phyloP scores from a whole-genome alignment of 1,140 invertebrate genomes.

The Ephestia elutella region DNA sequence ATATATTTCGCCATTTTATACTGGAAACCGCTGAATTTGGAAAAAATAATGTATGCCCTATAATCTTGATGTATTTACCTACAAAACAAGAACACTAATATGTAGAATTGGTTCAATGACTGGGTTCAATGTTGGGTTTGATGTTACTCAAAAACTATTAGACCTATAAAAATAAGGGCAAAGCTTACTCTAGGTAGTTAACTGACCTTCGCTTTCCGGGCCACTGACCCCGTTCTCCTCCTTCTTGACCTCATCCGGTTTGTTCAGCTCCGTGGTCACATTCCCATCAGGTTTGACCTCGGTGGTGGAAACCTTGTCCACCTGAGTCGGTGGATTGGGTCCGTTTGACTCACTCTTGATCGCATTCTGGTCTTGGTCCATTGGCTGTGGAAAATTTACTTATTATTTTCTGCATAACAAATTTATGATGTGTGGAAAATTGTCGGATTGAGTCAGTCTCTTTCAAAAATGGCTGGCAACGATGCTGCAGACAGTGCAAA shows the following conservation, averaged over 20 bases:
- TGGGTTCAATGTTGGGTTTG: no score
- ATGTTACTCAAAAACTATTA: no score
- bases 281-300: slow-evolving; percentile 49
- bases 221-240: slow-evolving; percentile 27
- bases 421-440: background rate
- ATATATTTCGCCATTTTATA: no score
- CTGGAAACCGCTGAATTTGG: no score
- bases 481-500: no score
- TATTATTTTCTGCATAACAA: background rate
- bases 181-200: background rate
- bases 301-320: slow-evolving; percentile 61
- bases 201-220: slow-evolving; percentile 36
- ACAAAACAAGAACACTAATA: no score
- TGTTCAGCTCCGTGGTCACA: slow-evolving; percentile 52
- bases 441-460: background rate
- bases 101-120: no score
- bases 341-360: slow-evolving; percentile 47
- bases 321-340: slow-evolving; percentile 58
- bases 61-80: no score
- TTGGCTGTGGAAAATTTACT: slow-evolving; percentile 36
- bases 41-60: no score
- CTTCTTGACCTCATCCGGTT: slow-evolving; percentile 26
- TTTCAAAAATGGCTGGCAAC: no score
- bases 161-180: no score
- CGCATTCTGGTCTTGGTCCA: slow-evolving; percentile 44